Base-by-base conservation (phyloP, 2,797 vertebrate genomes). In the Gadopsis bispinosus region DNA sequence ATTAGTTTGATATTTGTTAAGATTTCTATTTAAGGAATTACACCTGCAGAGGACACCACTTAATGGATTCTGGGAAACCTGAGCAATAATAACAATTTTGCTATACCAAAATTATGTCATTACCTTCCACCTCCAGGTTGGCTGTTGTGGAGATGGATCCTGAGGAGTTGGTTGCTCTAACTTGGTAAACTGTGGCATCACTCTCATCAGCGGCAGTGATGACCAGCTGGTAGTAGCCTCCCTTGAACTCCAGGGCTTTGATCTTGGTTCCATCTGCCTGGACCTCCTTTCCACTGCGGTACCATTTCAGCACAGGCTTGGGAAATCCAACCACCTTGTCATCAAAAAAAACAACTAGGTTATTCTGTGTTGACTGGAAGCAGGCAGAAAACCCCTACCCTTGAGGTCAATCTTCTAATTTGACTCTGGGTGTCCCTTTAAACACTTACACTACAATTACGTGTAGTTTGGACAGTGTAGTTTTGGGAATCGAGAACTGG, bases 121-220 rank as follows among this genome's bases (percentile, higher is more conserved):
- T 94, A 99, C 98, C 98, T 97, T 99, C 98, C 88, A 99, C 98
- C 8, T 99, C 98, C 83, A 99, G 92, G 83, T 96, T 97, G 71
- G 97, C 97, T 69, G 96, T 98, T 74, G 96, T 95, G 79, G 98
- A 99, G 73, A 99, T 96, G 48, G 98, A 99, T 84, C 98, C 98
- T 88, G 96, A 95, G 88, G 98, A 95, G 92, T 99, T 99, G 79
- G 98, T 99, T 68, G 98, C 98, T 95, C 98, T 96, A 81, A 99
- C 95, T 95, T 99, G 98, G 89, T 99, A 99, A 62, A 98, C 96
- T 0, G 96, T 96, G 55, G 96, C 96, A 84, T 99, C 98, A 0
- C 92, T 96, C 75, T 99, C 98, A 7, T 96, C 96, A 83, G 97
- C 96, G 11, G 94, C 88, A 31, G 94, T 94, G 87, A 99, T 97